These are phyloP conservation scores for Gephyroberyx darwinii DNA, from an alignment of 2,797 vertebrate species.

Conservation along the genomic window DNA sequence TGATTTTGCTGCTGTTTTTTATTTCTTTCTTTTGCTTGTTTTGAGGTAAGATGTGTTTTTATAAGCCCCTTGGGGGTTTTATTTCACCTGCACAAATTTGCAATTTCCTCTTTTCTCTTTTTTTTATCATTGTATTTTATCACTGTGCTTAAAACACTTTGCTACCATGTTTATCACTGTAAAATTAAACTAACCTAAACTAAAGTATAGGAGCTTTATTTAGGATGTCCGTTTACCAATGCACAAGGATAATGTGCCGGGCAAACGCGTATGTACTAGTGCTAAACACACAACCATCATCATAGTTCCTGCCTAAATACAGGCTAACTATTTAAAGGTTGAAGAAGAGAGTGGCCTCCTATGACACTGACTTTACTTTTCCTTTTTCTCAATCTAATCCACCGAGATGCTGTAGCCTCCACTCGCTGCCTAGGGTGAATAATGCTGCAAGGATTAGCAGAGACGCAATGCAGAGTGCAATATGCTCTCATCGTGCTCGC, in stretches of 20 bases:
- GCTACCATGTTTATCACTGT: neutral
- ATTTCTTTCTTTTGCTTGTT: neutral
- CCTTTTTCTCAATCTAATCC: slow-evolving; percentile 55
- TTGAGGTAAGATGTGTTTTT: neutral
- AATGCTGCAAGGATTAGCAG: slow-evolving; percentile 73
- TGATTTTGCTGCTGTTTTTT: slow-evolving; percentile 1
- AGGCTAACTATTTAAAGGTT: slow-evolving; percentile 36
- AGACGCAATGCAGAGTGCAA: slow-evolving; percentile 57
- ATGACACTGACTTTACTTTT: slow-evolving; percentile 46
- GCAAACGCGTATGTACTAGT: neutral
- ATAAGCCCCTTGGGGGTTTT: neutral
- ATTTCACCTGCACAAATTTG: too few relatives aligned
- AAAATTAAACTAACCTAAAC: neutral
- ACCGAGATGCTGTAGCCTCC: slow-evolving; percentile 53
- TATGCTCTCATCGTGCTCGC: slow-evolving; percentile 59
- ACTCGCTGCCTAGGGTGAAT: slow-evolving; percentile 64
- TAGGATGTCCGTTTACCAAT: neutral
- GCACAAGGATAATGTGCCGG: neutral
- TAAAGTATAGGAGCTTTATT: neutral
- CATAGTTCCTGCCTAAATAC: slow-evolving; percentile 10
- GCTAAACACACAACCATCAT: slow-evolving; percentile 7
- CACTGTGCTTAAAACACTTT: neutral
- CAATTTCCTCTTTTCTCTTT: neutral
- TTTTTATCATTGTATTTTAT: neutral
- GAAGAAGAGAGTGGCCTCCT: slow-evolving; percentile 40